Conservation (phyloP, 2,113 vertebrate genomes). For the Circaetus gallicus region DNA sequence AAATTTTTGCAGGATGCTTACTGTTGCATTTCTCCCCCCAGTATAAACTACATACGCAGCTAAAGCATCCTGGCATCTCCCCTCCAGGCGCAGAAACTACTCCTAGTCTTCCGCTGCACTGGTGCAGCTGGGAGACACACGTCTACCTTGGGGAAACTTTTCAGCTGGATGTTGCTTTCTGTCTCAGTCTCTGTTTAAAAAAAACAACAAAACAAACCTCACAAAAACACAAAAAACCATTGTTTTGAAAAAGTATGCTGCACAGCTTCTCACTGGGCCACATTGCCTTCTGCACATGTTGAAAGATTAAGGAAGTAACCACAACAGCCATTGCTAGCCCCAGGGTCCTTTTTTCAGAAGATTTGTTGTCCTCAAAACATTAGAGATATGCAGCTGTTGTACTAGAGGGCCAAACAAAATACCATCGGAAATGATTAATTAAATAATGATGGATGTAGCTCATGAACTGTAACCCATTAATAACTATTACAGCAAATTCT, state of each 20-base stretch:
- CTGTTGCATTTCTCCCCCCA: background rate
- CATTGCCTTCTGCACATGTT: background rate
- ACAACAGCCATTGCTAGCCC: background rate
- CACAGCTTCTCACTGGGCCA: background rate
- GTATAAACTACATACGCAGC: background rate
- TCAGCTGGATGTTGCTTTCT: background rate
- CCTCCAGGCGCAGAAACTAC: background rate
- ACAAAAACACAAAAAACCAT: background rate
- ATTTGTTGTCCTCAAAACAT: background rate
- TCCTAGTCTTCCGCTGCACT: background rate
- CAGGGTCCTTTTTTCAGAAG: background rate
- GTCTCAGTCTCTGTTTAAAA: background rate
- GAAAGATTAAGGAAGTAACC: background rate
- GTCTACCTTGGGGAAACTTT: background rate
- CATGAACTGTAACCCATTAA: conserved; percentile 12
- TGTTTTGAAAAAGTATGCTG: background rate
- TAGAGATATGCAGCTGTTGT: background rate
- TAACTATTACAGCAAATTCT: conserved; percentile 41
- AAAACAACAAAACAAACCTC: background rate
- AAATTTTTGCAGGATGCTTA: background rate
- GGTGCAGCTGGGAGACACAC: background rate
- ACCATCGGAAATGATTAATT: background rate
- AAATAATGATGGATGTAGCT: conserved; percentile 29
- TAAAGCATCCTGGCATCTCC: background rate
- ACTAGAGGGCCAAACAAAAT: conserved; percentile 13